Evolutionary conservation across 2,113 vertebrate genomes (phyloP), one percentile per base, ranked within the genome.

Genomic region (Progne subis): DNA sequence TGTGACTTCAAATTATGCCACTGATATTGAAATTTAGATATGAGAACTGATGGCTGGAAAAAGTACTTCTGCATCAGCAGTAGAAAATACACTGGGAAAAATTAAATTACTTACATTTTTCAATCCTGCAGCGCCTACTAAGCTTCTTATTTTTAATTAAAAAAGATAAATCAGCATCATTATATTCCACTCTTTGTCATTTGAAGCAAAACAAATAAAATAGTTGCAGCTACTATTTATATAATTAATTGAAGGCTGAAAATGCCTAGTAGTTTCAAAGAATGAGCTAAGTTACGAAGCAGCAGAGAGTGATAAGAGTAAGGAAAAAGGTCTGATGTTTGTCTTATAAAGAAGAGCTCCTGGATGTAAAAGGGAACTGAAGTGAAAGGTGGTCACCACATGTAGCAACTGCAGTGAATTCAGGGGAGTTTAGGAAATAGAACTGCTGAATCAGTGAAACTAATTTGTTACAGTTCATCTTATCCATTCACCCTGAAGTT

Each of bases 61-160:
- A 59, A 76, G n/a, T 72, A 67, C 41, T 64, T 86, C 39, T 61
- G 32, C 41, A 94, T 44, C 57, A 82, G 24, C 39, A 88, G 39
- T 11, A 34, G 43, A 59, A 77, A 43, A 72, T 89, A 49, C 53
- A 83, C 34, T 13, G 55, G 32, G 87, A 82, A 92, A 91, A 72
- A 46, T 70, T 69, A 91, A 80, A 92, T 90, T 91, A 57, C 78
- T 81, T 84, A 52, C n/a, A 91, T 90, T 88, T 94, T 91, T 94
- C 85, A 90, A 18, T 78, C 55, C 43, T 63, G 29, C 25, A 18
- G 2, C n/a, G 46, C 77, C 64, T 70, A 47, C 34, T 28, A 47
- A 82, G 78, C 55, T 88, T 20, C 63, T 70, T 88, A 55, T 80
- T 95, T 94, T 94, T 95, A 95, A 95, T 96, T 95, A 77, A 93